A percentile compares a stretch with the other conserved stretches of the same genome.
Conservation (phyloP, 2,888 invertebrate species). For the Lycaena phlaeas region DNA sequence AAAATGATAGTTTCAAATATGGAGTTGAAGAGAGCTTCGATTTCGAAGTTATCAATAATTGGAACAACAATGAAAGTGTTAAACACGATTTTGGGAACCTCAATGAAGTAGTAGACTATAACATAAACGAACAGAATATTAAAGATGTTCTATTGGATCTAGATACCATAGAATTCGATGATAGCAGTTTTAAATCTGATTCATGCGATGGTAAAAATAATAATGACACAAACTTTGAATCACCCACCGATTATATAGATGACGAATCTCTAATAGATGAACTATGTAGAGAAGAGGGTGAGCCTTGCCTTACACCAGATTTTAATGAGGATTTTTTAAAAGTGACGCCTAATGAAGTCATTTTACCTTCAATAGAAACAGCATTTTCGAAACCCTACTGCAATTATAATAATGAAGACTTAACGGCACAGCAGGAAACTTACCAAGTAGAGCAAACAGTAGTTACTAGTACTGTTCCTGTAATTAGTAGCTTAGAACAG, state of each 20-base stretch:
- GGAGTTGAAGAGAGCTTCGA: constrained; percentile 60
- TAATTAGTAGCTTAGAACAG: constrained; percentile 52
- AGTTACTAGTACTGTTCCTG: constrained; percentile 23
- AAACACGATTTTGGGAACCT: constrained; percentile 49
- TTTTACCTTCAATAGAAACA: constrained; percentile 61
- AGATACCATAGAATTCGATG: constrained; percentile 57
- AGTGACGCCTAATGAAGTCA: constrained; percentile 34
- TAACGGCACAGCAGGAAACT: constrained; percentile 16
- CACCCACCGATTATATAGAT: constrained; percentile 57
- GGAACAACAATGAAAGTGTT: constrained; percentile 29
- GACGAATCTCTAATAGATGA: constrained; percentile 64
- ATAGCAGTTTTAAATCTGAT: constrained; percentile 37
- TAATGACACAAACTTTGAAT: constrained; percentile 30
- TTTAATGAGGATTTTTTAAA: constrained; percentile 50
- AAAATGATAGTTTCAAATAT: constrained; percentile 48
- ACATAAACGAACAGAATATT: constrained; percentile 56
- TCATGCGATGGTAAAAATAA: constrained; percentile 28
- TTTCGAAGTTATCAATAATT: constrained; percentile 52
- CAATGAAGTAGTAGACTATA: constrained; percentile 50
- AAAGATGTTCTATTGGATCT: constrained; percentile 61
- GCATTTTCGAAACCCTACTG: constrained; percentile 56
- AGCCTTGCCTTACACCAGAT: constrained; percentile 46
- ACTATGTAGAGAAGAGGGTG: constrained; percentile 58
- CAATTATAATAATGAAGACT: constrained; percentile 38
- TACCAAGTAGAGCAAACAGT: constrained; percentile 23